Evolutionary conservation across 2,888 invertebrate species (phyloP).

Genomic region (Lobophora halterata): DNA sequence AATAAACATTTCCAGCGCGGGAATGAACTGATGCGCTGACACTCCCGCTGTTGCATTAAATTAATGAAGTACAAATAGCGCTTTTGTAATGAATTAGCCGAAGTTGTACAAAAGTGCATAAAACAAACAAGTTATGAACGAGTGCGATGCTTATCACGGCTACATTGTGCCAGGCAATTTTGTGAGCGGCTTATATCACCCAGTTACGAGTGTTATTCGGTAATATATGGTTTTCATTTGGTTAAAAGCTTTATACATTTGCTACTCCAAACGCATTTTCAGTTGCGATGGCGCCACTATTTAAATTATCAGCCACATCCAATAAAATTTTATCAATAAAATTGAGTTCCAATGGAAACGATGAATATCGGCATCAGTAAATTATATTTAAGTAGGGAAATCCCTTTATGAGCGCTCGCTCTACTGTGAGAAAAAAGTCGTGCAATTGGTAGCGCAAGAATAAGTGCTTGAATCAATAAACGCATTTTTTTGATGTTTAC

Average conservation of each 20-base stretch:
- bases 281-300: conserved; percentile 57
- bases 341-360: conserved; percentile 44
- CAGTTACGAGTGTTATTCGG: conserved; percentile 70
- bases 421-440: conserved; percentile 3
- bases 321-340: conserved; percentile 54
- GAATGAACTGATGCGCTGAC: conserved; percentile 31
- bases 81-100: conserved; percentile 43
- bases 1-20: conserved; percentile 20
- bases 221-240: conserved; percentile 75
- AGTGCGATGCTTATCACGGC: conserved; percentile 51
- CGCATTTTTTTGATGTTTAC: too few relatives aligned
- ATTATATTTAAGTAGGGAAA: conserved; percentile 22
- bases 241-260: conserved; percentile 76
- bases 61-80: conserved; percentile 47
- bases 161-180: conserved; percentile 67
- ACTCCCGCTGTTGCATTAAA: conserved; percentile 38
- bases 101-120: conserved; percentile 55
- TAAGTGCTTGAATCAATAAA: too few relatives aligned
- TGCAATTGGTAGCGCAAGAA: background rate
- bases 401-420: conserved; percentile 9
- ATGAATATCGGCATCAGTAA: conserved; percentile 36
- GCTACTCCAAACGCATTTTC: conserved; percentile 60
- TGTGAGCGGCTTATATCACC: conserved; percentile 66
- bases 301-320: conserved; percentile 60
- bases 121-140: conserved; percentile 52